phyloP scores from a whole-genome alignment of 2,797 vertebrate genomes.

The Microcaecilia unicolor region DNA sequence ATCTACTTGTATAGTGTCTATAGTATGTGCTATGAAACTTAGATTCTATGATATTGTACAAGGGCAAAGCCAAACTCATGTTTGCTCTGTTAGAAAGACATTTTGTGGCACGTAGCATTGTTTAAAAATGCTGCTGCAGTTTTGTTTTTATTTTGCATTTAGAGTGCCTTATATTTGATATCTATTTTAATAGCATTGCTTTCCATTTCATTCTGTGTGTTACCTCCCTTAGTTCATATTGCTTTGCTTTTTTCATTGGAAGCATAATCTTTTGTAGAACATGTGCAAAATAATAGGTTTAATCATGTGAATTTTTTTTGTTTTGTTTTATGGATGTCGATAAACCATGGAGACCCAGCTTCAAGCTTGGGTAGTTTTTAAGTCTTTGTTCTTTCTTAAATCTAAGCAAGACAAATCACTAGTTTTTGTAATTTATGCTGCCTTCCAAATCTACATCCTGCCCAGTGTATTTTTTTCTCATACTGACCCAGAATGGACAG shows the following conservation, averaged over 20 bases:
- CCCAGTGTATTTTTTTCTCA: too few species aligned
- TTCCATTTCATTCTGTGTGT: slow-evolving; percentile 46
- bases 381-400: slow-evolving; percentile 38
- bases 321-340: slow-evolving; percentile 47
- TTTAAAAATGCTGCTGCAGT: slow-evolving; percentile 55
- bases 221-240: slow-evolving; percentile 37
- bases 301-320: slow-evolving; percentile 55
- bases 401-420: slow-evolving; percentile 17
- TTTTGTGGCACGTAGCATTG: slow-evolving; percentile 51
- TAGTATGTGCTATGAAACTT: slow-evolving; percentile 59
- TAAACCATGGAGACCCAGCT: slow-evolving; percentile 45
- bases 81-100: slow-evolving; percentile 51
- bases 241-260: slow-evolving; percentile 20
- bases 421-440: slow-evolving; percentile 17
- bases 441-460: slow-evolving; percentile 19
- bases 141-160: slow-evolving; percentile 86
- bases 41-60: slow-evolving; percentile 57
- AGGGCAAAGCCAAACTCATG: slow-evolving; percentile 63
- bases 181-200: slow-evolving; percentile 76
- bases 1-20: slow-evolving; percentile 59
- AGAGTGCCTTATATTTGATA: slow-evolving; percentile 99
- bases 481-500: too few species aligned
- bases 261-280: slow-evolving; percentile 45
- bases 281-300: slow-evolving; percentile 50
- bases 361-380: slow-evolving; percentile 47